Evolutionary conservation across 2,113 vertebrate genomes (phyloP).

Genomic region (Mugil cephalus): DNA sequence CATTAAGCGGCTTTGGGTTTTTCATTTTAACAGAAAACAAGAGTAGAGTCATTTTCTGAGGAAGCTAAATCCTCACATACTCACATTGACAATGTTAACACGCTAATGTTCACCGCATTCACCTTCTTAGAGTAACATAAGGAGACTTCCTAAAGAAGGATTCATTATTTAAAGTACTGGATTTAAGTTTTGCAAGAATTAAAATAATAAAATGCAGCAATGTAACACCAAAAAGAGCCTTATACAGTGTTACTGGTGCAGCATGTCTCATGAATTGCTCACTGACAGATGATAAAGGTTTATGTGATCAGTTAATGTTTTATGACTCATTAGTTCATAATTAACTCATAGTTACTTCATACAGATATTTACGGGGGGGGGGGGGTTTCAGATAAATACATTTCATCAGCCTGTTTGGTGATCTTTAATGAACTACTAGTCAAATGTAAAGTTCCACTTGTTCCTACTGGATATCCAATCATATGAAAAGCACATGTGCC

Average conservation of each 20-base stretch:
- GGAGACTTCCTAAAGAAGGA: too few species aligned
- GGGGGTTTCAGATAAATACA: too few species aligned
- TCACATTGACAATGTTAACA: neutral
- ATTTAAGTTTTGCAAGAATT: neutral
- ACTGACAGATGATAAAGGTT: neutral
- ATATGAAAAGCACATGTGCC: neutral
- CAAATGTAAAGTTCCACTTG: neutral
- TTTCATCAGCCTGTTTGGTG: too few species aligned
- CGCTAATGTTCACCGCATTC: too few species aligned
- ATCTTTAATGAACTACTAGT: neutral
- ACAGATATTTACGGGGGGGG: neutral
- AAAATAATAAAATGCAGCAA: slow-evolving; percentile 4
- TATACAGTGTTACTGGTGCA: too few species aligned
- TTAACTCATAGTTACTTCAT: neutral
- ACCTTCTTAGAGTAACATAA: neutral
- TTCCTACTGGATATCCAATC: neutral
- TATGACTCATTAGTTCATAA: neutral
- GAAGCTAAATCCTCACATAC: neutral
- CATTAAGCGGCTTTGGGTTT: slow-evolving; percentile 6
- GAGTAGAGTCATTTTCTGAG: neutral
- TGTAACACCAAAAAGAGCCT: neutral
- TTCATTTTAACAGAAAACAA: neutral
- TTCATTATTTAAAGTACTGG: too few species aligned
- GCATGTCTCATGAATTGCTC: neutral
- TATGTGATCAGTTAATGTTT: neutral